Conservation (phyloP, 2,888 invertebrate species). For the Hyalella azteca region DNA sequence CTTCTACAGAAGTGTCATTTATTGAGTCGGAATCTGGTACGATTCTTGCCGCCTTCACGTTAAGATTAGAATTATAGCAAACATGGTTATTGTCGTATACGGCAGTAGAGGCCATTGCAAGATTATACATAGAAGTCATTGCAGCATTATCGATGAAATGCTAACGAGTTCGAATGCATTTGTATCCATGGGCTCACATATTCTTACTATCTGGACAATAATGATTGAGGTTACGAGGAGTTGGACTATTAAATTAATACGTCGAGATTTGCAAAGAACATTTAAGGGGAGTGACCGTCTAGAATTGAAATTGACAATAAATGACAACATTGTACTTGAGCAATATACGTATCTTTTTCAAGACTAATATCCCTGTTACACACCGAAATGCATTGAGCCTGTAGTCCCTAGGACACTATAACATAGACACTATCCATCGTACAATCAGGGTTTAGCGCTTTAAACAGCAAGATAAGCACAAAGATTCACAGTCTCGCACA, state of each 20-base stretch:
- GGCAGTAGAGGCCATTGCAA: slow-evolving; percentile 27
- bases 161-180: not conserved
- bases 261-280: slow-evolving; percentile 18
- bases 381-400: slow-evolving; percentile 36
- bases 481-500: slow-evolving; percentile 12
- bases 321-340: slow-evolving; percentile 36
- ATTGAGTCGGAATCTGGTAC: no score
- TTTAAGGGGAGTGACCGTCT: not conserved
- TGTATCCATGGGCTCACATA: not conserved
- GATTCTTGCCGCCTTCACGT: not conserved
- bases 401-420: slow-evolving; percentile 27
- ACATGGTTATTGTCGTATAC: slow-evolving; percentile 38
- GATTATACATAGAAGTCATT: no score
- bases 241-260: not conserved
- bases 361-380: slow-evolving; percentile 33
- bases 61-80: slow-evolving; percentile 16
- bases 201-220: not conserved
- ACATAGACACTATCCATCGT: slow-evolving; percentile 28
- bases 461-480: slow-evolving; percentile 27
- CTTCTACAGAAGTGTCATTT: no score
- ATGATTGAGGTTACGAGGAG: not conserved
- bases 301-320: slow-evolving; percentile 19
- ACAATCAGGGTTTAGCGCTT: slow-evolving; percentile 29
- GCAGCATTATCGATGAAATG: not conserved
- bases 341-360: slow-evolving; percentile 37